Percentiles rank a stretch among this genome's conserved stretches.
phyloP scores from a whole-genome alignment of 1,140 invertebrate species.

The Zaprionus nigranus region DNA sequence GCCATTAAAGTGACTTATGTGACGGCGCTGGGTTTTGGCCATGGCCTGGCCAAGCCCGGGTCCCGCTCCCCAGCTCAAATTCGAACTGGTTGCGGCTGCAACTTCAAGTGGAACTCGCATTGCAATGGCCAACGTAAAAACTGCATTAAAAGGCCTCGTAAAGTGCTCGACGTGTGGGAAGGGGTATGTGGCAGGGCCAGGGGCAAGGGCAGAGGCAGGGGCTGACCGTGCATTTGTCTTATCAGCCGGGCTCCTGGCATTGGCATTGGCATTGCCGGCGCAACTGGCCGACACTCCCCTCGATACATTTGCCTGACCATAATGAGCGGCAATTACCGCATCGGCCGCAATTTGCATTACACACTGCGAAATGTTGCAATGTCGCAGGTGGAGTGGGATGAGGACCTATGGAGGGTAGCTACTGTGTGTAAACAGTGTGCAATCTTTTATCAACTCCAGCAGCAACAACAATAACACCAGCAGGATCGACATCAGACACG shows the following conservation, averaged over 20 bases:
- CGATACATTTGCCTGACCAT: slow-evolving; percentile 77
- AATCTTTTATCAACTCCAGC: slow-evolving; percentile 79
- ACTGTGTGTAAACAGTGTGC: slow-evolving; percentile 65
- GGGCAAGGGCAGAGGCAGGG: slow-evolving; percentile 30
- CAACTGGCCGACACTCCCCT: slow-evolving; percentile 22
- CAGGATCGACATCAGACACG: slow-evolving; percentile 22
- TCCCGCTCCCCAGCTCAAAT: not conserved
- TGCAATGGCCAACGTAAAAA: slow-evolving; percentile 68
- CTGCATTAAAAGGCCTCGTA: slow-evolving; percentile 71
- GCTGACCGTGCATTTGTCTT: slow-evolving; percentile 73
- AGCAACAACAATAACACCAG: slow-evolving; percentile 50
- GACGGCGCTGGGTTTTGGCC: slow-evolving; percentile 30
- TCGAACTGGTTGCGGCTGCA: slow-evolving; percentile 16
- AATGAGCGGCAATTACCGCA: slow-evolving; percentile 82
- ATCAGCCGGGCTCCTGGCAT: slow-evolving; percentile 59
- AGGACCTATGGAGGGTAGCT: not conserved
- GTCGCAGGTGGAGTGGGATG: not conserved
- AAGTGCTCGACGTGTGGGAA: slow-evolving; percentile 26
- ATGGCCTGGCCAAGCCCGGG: not conserved
- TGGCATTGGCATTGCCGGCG: slow-evolving; percentile 27
- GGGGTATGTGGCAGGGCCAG: not conserved
- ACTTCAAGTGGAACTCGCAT: slow-evolving; percentile 35
- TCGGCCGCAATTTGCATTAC: slow-evolving; percentile 80
- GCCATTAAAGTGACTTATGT: slow-evolving; percentile 82
- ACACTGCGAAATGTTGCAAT: slow-evolving; percentile 75